Evolutionary conservation across 1,140 invertebrate genomes (phyloP).

Genomic region (Calliopsis andreniformis): DNA sequence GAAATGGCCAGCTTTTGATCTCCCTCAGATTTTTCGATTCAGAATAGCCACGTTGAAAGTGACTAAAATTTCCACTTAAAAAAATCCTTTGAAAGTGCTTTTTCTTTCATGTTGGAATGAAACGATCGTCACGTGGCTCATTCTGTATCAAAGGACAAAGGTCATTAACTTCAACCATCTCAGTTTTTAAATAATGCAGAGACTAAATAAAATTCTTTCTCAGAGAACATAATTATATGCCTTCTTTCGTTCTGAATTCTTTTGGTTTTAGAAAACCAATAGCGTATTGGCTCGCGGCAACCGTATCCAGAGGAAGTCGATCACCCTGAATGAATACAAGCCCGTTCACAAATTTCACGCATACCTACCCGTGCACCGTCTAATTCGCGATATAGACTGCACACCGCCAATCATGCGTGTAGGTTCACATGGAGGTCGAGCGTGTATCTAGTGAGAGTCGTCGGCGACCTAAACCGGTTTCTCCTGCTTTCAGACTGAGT

Average conservation of each 20-base stretch:
- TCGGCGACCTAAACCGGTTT: slow-evolving; percentile 59
- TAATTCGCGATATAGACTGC: slow-evolving; percentile 31
- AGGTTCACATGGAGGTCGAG: slow-evolving; percentile 31
- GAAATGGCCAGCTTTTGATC: not conserved
- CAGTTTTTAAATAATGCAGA: no score
- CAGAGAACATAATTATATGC: no score
- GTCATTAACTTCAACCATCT: no score
- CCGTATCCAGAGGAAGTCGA: not conserved
- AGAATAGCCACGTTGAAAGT: no score
- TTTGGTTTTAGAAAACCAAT: no score
- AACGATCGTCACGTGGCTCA: no score
- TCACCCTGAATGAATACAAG: not conserved
- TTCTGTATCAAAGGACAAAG: no score
- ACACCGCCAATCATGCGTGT: slow-evolving; percentile 23
- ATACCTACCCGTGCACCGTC: slow-evolving; percentile 3
- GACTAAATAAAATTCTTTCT: no score
- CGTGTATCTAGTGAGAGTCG: slow-evolving; percentile 52
- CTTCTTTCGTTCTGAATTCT: slow-evolving; percentile 21
- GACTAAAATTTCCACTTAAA: slow-evolving; percentile 28
- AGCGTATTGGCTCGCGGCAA: no score
- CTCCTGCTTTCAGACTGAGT: slow-evolving; percentile 57
- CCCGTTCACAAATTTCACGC: slow-evolving; percentile 21
- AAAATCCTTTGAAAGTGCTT: no score
- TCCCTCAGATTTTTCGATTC: slow-evolving; percentile 1
- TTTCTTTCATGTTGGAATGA: no score